Evolutionary conservation across 2,797 vertebrate species (phyloP).

Genomic region (Falco columbarius): DNA sequence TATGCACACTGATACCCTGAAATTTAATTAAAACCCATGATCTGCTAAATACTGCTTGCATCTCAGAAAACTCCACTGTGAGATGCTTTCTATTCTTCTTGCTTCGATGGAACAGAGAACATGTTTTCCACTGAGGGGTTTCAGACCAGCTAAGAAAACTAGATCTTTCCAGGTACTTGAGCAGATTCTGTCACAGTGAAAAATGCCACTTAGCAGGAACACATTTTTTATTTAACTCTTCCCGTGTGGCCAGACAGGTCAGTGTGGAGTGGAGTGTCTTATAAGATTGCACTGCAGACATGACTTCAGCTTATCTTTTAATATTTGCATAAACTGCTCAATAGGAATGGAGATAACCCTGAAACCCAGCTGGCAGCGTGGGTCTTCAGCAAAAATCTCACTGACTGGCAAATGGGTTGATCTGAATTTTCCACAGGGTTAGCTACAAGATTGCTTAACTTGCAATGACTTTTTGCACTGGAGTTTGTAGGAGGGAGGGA

Average conservation of each 20-base stretch:
- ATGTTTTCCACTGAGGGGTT: not conserved
- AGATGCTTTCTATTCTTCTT: not conserved
- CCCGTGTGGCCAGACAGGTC: not conserved
- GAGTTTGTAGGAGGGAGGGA: not conserved
- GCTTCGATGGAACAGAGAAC: not conserved
- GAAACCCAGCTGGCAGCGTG: not conserved
- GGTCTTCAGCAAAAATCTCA: not conserved
- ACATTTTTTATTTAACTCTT: not conserved
- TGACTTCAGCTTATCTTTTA: not conserved
- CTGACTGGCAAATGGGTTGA: not conserved
- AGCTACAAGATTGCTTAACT: not conserved
- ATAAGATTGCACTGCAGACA: not conserved
- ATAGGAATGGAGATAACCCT: not conserved
- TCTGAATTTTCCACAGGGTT: not conserved
- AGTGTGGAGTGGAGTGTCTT: not conserved
- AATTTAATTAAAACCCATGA: not conserved
- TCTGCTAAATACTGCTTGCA: not conserved
- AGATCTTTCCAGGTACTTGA: not conserved
- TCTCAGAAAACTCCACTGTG: not conserved
- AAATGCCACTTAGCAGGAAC: not conserved
- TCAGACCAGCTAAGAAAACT: not conserved
- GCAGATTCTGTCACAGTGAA: not conserved
- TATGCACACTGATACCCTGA: not conserved
- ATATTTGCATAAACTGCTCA: not conserved
- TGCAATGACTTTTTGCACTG: not conserved